Conservation (phyloP, 2,797 vertebrate genomes). For the Melopsittacus undulatus region DNA sequence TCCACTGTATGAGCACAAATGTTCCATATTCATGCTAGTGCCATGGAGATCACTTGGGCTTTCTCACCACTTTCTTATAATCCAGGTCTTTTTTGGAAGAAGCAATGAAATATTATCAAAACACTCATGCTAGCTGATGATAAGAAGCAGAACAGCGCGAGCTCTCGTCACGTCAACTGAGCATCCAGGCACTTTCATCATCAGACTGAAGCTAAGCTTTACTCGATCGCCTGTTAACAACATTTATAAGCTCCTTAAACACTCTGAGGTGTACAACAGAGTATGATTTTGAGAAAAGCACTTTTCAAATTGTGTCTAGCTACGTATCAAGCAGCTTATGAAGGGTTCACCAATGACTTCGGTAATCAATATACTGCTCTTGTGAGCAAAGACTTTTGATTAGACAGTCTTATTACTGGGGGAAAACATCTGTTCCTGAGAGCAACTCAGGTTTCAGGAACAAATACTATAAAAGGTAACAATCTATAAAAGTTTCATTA, state of each 20-base stretch:
- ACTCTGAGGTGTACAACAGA: neutral
- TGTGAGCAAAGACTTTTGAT: neutral
- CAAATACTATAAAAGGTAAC: neutral
- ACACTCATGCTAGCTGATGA: neutral
- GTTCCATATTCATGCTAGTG: neutral
- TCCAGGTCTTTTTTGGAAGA: neutral
- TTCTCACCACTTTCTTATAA: neutral
- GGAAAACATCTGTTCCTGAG: neutral
- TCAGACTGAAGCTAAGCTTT: neutral
- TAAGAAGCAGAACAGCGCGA: neutral
- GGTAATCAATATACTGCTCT: neutral
- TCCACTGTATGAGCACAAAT: neutral
- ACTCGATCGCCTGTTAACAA: neutral
- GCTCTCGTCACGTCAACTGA: neutral
- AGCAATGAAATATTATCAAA: neutral
- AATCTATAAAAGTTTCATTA: neutral
- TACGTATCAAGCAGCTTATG: neutral
- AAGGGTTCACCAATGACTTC: neutral
- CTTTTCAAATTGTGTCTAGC: neutral
- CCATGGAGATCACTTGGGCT: neutral
- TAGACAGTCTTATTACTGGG: neutral
- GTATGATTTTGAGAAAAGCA: neutral
- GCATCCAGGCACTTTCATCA: neutral
- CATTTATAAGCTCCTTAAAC: neutral
- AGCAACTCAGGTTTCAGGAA: neutral